Base-by-base conservation (phyloP, 2,888 invertebrate genomes). In the Colostygia pectinataria region DNA sequence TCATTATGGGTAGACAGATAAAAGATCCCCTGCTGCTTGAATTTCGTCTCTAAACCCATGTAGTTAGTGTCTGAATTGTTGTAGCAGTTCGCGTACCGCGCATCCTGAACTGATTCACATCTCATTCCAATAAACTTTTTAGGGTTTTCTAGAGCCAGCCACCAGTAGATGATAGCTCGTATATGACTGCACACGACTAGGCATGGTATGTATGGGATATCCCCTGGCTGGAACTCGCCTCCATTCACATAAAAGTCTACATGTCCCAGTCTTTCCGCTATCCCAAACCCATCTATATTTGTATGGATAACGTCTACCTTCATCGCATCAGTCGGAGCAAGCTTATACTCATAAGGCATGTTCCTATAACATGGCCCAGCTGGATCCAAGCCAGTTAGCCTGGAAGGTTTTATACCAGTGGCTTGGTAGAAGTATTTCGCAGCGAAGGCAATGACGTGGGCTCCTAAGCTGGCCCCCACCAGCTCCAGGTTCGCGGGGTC, bases 261-360 rank as follows among this genome's bases (percentile, higher is more conserved):
- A 44, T 89, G 86, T 0, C 88, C 89, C 0, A 88, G 31, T 0
- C 71, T 61, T 38, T 88, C 83, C 0, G 90, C 87, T 2, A 82
- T 86, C 0, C 90, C 90, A 42, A 90, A 90, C 0, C 89, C 90
- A 18, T 90, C 90, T 1, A 90, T 89, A 46, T 90, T 90, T 0
- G 90, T 88, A 23, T 90, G 90, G 0, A 90, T 27, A 0, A 86
- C 63, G 28, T 89, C 88, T 0, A 89, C 86, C 38, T 57, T 65
- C 0, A 68, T 63, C 0, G 76, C 88, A 18, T 89, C 87, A 0
- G 74, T 64, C 0, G 59, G 51, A 3, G 68, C 63, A 0, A 90
- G 53, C 29, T 78, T 80, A 4, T 74, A 60, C 1, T 77, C 70
- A 0, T 66, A 40, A 0, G 75, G 72, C 1, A 90, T 24, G 0